Base-by-base conservation (phyloP, 2,888 invertebrate species). In the Aspidiotus destructor region DNA sequence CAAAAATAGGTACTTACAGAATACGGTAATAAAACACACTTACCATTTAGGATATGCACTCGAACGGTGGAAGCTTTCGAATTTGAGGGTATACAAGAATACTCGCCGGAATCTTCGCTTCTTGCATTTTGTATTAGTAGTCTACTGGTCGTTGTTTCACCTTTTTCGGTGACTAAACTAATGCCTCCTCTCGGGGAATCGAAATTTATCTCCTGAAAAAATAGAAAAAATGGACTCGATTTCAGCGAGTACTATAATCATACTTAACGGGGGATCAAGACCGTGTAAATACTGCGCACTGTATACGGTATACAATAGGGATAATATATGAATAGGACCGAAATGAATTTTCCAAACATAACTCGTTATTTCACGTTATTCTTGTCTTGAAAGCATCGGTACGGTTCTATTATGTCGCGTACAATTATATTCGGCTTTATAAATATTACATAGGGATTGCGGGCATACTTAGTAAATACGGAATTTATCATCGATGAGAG, bases 131-230 rank as follows among this genome's bases (percentile, higher is more conserved):
- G 90, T 72, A 91, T 89, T 71, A 92, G 81, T 70, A 92, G 81
- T 58, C 89, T 83, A 78, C 91, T 91, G 73, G 88, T 89, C 73
- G 91, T 91, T 74, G 88, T 83, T 70, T 84, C 82, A 68, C 90
- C 90, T 77, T 91, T 92, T 78, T 91, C 91, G 55, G 91, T 91
- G 72, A 92, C 88, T 74, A 92, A 81, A 75, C 89, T 89, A 79
- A 92, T 88, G 55, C 92, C 92, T 58, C 92, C 92, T 64, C 91
- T 84, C 48, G 89, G 89, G 69, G 92, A 91, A 80, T 92, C 91
- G 79, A 91, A 92, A 81, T 90, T 92, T 81, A 92, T 91, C 75
- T 86, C 85, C 86, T 90, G 82, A 73, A 78, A n/a, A 78, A 73
- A 72, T 28, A 73, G 72, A 73, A 69, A 41, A 58, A 53, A 67